Evolutionary conservation across 2,888 invertebrate species (phyloP).

Genomic region (Dolichomitus sp.): DNA sequence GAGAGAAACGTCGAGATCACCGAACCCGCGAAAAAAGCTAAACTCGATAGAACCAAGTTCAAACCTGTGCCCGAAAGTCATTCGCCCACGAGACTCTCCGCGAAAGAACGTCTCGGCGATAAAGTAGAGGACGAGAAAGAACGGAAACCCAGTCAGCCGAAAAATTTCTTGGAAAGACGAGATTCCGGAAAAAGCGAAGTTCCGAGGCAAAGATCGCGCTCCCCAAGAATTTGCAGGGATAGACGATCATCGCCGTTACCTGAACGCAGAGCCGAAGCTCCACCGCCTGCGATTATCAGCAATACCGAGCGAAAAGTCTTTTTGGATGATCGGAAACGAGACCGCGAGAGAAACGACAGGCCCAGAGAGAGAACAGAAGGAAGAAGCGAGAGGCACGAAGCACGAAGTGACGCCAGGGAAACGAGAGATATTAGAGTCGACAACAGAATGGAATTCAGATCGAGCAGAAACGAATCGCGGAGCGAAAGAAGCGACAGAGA

Average conservation of each 20-base stretch:
- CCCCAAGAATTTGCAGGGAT: slow-evolving; percentile 85
- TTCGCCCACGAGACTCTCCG: slow-evolving; percentile 90
- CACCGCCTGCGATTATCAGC: slow-evolving; percentile 60
- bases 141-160: slow-evolving; percentile 84
- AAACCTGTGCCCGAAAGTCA: slow-evolving; percentile 78
- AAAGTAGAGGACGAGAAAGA: slow-evolving; percentile 89
- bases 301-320: slow-evolving; percentile 84
- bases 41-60: slow-evolving; percentile 81
- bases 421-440: slow-evolving; percentile 63
- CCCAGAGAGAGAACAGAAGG: slow-evolving; percentile 72
- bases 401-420: slow-evolving; percentile 38
- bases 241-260: slow-evolving; percentile 77
- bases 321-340: slow-evolving; percentile 81
- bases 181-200: slow-evolving; percentile 58
- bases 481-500: slow-evolving; percentile 64
- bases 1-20: slow-evolving; percentile 84
- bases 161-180: slow-evolving; percentile 80
- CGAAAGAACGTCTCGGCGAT: slow-evolving; percentile 93
- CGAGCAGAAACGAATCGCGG: slow-evolving; percentile 71
- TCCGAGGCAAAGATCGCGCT: slow-evolving; percentile 83
- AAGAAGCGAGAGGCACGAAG: slow-evolving; percentile 62
- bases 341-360: slow-evolving; percentile 79
- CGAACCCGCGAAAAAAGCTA: slow-evolving; percentile 80
- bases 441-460: slow-evolving; percentile 74
- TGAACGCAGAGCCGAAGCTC: slow-evolving; percentile 77